These are phyloP conservation scores for Entomyzon cyanotis DNA, from an alignment of 2,113 vertebrate genomes.

Conservation along the genomic window DNA sequence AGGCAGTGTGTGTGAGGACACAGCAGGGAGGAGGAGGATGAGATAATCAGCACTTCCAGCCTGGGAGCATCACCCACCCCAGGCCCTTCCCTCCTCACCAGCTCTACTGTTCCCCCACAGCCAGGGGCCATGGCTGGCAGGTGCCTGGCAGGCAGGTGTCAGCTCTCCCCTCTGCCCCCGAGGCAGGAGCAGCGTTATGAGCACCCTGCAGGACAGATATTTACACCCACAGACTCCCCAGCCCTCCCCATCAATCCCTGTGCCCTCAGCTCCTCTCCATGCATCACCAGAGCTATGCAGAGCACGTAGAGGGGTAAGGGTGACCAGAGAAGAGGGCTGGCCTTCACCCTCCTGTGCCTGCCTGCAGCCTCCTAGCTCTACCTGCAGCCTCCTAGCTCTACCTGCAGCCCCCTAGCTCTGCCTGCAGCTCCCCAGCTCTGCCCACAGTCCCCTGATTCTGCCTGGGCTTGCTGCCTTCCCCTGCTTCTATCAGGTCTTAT, in stretches of 20 bases:
- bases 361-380: rapidly evolving
- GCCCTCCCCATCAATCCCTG: neutral
- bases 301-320: neutral
- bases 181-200: neutral
- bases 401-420: neutral
- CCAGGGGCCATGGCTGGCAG: neutral
- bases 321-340: neutral
- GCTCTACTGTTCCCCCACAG: neutral
- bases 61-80: neutral
- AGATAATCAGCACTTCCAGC: neutral
- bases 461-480: neutral
- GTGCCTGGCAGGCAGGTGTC: neutral
- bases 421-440: rapidly evolving
- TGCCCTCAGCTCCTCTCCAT: neutral
- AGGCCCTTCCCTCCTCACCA: neutral
- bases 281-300: rapidly evolving
- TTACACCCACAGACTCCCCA: neutral
- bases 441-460: rapidly evolving
- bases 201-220: neutral
- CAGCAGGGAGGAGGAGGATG: neutral
- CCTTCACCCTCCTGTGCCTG: neutral
- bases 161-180: rapidly evolving
- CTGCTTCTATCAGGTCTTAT: conserved; percentile 7
- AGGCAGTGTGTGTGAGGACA: rapidly evolving
- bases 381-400: rapidly evolving